These are phyloP conservation scores for Chlorops oryzae DNA, from an alignment of 1,140 invertebrate species.

Conservation along the genomic window DNA sequence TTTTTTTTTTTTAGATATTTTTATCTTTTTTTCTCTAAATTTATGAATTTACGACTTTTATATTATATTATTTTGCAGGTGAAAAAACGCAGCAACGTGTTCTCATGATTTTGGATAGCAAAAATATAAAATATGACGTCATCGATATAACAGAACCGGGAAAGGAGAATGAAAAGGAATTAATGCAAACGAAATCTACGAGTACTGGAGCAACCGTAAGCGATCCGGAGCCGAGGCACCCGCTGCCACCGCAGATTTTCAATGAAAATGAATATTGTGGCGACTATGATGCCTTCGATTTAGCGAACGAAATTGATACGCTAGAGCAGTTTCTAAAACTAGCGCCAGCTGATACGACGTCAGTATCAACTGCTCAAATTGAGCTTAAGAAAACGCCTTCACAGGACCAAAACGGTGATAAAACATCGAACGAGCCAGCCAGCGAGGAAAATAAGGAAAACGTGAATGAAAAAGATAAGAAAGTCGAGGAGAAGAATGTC, in stretches of 20 bases:
- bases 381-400: slow-evolving; percentile 50
- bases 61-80: slow-evolving; percentile 70
- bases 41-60: background rate
- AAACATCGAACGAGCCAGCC: background rate
- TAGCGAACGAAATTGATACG: slow-evolving; percentile 85
- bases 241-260: slow-evolving; percentile 89
- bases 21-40: background rate
- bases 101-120: slow-evolving; percentile 84
- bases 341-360: slow-evolving; percentile 49
- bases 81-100: slow-evolving; percentile 90
- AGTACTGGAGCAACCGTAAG: slow-evolving; percentile 64
- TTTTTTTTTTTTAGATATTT: no score
- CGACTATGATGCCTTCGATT: slow-evolving; percentile 88
- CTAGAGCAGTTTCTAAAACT: slow-evolving; percentile 78
- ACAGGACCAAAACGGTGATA: no score
- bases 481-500: slow-evolving; percentile 16
- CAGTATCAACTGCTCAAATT: slow-evolving; percentile 47
- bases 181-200: slow-evolving; percentile 85
- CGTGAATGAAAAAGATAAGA: slow-evolving; percentile 25
- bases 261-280: slow-evolving; percentile 89
- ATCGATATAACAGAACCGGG: slow-evolving; percentile 91
- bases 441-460: slow-evolving; percentile 28
- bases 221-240: slow-evolving; percentile 53
- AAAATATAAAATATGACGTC: slow-evolving; percentile 77
- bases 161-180: slow-evolving; percentile 80